These are phyloP conservation scores for Entomobrya proxima DNA, from an alignment of 2,888 invertebrate species.

Conservation along the genomic window DNA sequence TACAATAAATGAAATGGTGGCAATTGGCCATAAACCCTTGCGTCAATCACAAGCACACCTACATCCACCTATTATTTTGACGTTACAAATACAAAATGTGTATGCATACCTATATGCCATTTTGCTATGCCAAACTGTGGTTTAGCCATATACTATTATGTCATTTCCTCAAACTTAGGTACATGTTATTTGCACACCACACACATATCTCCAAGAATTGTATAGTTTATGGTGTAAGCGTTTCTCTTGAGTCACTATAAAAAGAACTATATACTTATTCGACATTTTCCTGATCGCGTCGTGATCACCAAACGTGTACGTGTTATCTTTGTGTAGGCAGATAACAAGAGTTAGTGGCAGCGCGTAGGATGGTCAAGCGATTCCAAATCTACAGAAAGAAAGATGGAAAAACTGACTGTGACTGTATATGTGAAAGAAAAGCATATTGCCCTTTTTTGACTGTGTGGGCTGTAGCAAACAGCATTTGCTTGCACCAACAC, in stretches of 20 bases:
- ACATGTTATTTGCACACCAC: neutral
- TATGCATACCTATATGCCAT: neutral
- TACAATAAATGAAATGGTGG: neutral
- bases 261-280: slow-evolving; percentile 29
- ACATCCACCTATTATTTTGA: slow-evolving; percentile 28
- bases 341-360: slow-evolving; percentile 54
- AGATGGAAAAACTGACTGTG: neutral
- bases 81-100: too few relatives aligned
- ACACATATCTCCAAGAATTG: neutral
- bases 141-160: neutral
- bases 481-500: too few relatives aligned
- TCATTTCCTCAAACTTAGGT: slow-evolving; percentile 28
- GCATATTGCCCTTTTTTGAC: slow-evolving; percentile 35
- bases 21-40: slow-evolving; percentile 46
- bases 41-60: slow-evolving; percentile 39
- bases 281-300: slow-evolving; percentile 47
- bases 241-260: neutral
- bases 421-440: slow-evolving; percentile 14
- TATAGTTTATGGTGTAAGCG: neutral
- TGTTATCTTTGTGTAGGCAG: slow-evolving; percentile 51
- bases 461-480: slow-evolving; percentile 59
- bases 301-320: slow-evolving; percentile 47
- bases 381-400: neutral
- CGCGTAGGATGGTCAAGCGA: slow-evolving; percentile 38
- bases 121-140: neutral